Evolutionary conservation across 2,797 vertebrate species (phyloP).

Genomic region (Hyperoplus lanceolatus): DNA sequence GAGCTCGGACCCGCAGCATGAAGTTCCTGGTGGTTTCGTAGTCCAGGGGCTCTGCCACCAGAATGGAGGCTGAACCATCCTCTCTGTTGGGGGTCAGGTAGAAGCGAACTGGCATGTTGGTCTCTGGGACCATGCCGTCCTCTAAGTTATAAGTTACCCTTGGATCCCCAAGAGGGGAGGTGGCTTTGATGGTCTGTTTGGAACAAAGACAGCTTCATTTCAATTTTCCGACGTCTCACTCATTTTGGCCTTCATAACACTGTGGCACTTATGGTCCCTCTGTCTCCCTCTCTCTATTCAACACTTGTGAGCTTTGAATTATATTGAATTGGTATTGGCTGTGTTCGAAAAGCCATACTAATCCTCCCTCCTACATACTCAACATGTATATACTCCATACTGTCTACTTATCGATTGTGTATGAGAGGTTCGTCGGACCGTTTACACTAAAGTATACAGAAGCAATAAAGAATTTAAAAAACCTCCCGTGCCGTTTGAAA

Average conservation of each 20-base stretch:
- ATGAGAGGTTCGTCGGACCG: too few relatives aligned
- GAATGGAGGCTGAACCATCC: conserved; percentile 90
- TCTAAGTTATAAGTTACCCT: conserved; percentile 91
- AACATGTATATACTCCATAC: too few relatives aligned
- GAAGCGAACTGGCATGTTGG: conserved; percentile 92
- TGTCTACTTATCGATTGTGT: too few relatives aligned
- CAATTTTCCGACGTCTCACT: neutral
- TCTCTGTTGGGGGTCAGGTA: conserved; percentile 93
- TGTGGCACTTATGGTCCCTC: neutral
- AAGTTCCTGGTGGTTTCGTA: conserved; percentile 91
- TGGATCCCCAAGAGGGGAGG: conserved; percentile 89
- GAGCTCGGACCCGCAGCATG: conserved; percentile 89
- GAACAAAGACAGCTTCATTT: conserved; percentile 5
- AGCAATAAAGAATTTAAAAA: too few relatives aligned
- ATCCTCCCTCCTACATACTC: too few relatives aligned
- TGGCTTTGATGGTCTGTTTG: conserved; percentile 88
- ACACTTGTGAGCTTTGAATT: too few relatives aligned
- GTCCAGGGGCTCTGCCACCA: conserved; percentile 91
- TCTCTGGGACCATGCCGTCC: conserved; percentile 91
- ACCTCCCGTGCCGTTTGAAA: too few relatives aligned
- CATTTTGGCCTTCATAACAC: neutral
- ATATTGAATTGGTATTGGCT: too few relatives aligned
- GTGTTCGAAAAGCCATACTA: too few relatives aligned
- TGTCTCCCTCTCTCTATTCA: too few relatives aligned
- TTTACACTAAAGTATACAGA: too few relatives aligned